Base-by-base conservation (phyloP, 2,797 vertebrate genomes). In the Melanotaenia boesemani region DNA sequence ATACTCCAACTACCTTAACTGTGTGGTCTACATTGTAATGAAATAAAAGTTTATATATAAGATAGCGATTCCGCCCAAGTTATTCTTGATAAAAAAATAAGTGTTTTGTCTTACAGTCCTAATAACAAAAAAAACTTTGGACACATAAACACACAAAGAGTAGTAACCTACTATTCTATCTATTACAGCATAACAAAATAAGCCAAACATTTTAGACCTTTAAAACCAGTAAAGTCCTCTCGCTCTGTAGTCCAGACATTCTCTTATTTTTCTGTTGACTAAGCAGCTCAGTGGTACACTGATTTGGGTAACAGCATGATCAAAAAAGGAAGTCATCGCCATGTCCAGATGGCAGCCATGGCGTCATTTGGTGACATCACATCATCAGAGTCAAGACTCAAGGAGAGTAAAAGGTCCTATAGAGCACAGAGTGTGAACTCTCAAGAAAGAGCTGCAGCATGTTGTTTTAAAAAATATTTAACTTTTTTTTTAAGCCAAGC, bases 301-400 rank as follows among this genome's bases (percentile, higher is more conserved):
- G 76, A 87, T 88, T 73, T 89, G 75, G 70, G 72, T 54, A 75
- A 77, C 58, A 67, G 70, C 9, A 1, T 64, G 32, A 70, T 72
- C 81, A 84, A 82, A 85, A 90, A 80, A 88, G 84, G 80, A 92
- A 90, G 81, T 80, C 74, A 85, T 78, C 79, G 71, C 74, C 68
- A 72, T 72, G 82, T 81, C 92, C 91, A 94, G 88, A 92, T 90
- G 81, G 88, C 77, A 70, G 68, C 71, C 73, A 72, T 88, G 80
- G 72, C 79, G 50, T 93, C 88, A 89, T 77, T 44, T 63, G 67
- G 76, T 89, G 87, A 92, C 86, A 77, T 92, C 90, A 92, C 73
- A 58, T 50, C 74, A 81, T 80, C 76, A 83, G 72, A 86, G 77
- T 73, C 63, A 69, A 83, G 74, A 67, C 71, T 86, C 39, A 75